phyloP scores from a whole-genome alignment of 2,113 vertebrate species.

The Vireo altiloquus region DNA sequence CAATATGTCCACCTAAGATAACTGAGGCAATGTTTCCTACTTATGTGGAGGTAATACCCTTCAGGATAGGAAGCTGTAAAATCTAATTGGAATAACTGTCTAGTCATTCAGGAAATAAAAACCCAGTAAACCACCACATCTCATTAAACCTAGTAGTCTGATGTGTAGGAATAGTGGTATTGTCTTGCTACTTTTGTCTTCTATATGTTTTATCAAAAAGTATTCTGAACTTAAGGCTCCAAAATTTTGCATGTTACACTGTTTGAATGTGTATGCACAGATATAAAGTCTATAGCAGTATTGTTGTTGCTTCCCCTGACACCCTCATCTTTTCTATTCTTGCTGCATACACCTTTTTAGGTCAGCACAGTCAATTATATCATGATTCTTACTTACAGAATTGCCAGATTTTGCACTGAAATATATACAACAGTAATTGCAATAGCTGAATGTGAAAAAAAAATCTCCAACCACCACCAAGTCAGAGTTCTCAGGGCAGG shows the following conservation, averaged over 20 bases:
- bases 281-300: rapidly evolving
- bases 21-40: not conserved
- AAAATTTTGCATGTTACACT: not conserved
- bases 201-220: not conserved
- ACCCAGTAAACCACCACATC: rapidly evolving
- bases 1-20: not conserved
- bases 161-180: rapidly evolving
- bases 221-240: not conserved
- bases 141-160: not conserved
- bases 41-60: not conserved
- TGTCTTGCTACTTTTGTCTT: not conserved
- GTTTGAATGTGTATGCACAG: not conserved
- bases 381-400: not conserved
- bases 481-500: not conserved
- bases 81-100: not conserved
- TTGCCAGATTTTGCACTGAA: not conserved
- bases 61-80: not conserved
- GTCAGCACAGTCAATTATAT: rapidly evolving
- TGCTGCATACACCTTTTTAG: not conserved
- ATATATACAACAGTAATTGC: not conserved
- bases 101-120: not conserved
- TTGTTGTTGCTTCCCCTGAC: not conserved
- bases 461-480: not conserved
- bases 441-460: not conserved
- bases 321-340: not conserved